These are phyloP conservation scores for Dendropsophus ebraccatus DNA, from an alignment of 2,113 vertebrate genomes.

Conservation along the genomic window DNA sequence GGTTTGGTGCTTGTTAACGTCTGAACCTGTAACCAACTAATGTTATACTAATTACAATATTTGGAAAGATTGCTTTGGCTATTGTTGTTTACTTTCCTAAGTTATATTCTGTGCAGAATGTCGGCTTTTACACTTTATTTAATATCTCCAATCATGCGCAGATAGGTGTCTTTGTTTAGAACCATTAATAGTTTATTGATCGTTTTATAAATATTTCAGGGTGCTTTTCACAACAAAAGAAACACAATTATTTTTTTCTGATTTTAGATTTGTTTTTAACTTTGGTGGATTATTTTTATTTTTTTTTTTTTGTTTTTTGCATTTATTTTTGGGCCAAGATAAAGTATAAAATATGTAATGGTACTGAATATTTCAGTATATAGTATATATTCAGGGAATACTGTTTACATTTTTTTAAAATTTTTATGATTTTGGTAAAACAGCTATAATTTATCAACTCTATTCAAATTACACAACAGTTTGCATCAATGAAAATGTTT, in stretches of 20 bases:
- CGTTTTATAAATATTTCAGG: background rate
- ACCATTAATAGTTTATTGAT: background rate
- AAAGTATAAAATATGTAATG: background rate
- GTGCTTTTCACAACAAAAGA: background rate
- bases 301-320: background rate
- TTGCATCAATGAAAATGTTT: background rate
- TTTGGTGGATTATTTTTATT: background rate
- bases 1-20: slow-evolving; percentile 13
- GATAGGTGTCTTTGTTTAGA: background rate
- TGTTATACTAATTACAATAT: slow-evolving; percentile 29
- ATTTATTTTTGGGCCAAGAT: background rate
- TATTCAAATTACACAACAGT: no score
- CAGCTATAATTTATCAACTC: background rate
- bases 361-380: background rate
- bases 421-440: background rate
- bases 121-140: background rate
- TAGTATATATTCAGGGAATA: background rate
- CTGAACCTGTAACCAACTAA: slow-evolving; percentile 38
- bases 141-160: background rate
- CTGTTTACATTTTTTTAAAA: background rate
- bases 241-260: no score
- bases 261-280: background rate
- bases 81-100: background rate
- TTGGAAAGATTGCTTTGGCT: slow-evolving; percentile 4
- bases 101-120: background rate